Percentiles rank a stretch among this genome's conserved stretches.
Conservation (phyloP, 2,113 vertebrate genomes). For the Podarcis cretensis region DNA sequence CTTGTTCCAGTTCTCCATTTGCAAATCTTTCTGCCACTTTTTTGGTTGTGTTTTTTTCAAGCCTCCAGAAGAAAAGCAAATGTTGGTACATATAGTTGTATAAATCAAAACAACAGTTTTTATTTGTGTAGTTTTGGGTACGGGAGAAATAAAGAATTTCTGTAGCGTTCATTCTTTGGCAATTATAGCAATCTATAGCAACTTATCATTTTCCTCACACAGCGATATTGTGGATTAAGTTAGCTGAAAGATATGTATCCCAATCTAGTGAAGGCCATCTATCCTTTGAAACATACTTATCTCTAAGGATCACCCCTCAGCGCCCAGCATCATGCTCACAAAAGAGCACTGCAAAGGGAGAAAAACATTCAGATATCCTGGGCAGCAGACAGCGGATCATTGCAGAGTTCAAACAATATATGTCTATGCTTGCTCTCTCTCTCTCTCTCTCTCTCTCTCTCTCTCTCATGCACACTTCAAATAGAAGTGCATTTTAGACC, state of each 20-base stretch:
- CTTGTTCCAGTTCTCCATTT: background rate
- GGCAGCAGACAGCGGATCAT: background rate
- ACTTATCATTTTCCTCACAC: background rate
- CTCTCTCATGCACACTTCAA: no score
- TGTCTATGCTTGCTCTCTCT: no score
- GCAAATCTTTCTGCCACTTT: background rate
- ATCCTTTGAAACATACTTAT: background rate
- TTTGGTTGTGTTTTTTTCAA: background rate
- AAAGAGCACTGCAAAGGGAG: background rate
- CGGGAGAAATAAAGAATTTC: background rate
- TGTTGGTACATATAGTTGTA: no score
- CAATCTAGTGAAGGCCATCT: background rate
- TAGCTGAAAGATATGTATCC: background rate
- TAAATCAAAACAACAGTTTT: background rate
- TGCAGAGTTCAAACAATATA: background rate
- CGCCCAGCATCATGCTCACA: background rate
- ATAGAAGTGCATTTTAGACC: no score
- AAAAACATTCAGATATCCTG: background rate
- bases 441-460: no score
- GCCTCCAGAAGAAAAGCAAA: background rate
- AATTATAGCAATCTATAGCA: background rate
- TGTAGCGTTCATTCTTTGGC: background rate
- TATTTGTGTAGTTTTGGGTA: background rate
- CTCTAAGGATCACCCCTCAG: background rate
- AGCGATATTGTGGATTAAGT: background rate